Evolutionary conservation across 1,140 invertebrate genomes (phyloP).

Genomic region (Drosophila gunungcola): DNA sequence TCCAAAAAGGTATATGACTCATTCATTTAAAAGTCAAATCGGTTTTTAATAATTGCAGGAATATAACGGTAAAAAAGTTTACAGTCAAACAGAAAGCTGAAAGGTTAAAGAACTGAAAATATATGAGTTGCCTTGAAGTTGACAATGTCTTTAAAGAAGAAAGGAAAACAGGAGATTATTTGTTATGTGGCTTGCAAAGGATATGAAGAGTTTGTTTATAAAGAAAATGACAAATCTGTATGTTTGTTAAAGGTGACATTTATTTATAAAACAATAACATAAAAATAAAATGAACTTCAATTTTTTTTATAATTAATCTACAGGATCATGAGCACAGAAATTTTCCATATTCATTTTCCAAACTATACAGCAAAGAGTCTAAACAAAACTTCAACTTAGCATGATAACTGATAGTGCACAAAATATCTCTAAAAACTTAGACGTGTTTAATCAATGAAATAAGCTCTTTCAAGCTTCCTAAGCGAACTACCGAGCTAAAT

Average conservation of each 20-base stretch:
- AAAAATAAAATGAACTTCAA: no score
- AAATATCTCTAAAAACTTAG: slow-evolving; percentile 1
- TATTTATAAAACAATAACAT: no score
- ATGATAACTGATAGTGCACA: not conserved
- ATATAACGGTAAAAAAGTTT: slow-evolving; percentile 14
- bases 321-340: no score
- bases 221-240: no score
- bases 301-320: no score
- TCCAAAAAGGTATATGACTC: slow-evolving; percentile 28
- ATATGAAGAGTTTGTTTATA: not conserved
- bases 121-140: slow-evolving; percentile 19
- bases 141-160: not conserved
- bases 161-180: not conserved
- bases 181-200: not conserved
- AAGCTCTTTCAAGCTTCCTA: slow-evolving; percentile 5
- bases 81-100: slow-evolving; percentile 19
- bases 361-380: not conserved
- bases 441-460: not conserved
- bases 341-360: not conserved
- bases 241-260: no score
- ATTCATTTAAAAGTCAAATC: slow-evolving; percentile 18
- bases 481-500: not conserved
- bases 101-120: slow-evolving; percentile 15
- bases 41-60: slow-evolving; percentile 8
- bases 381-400: not conserved